A percentile compares a stretch with the other conserved stretches of the same genome.
phyloP scores from a whole-genome alignment of 2,888 invertebrate genomes.

The Leptopilina syphax region DNA sequence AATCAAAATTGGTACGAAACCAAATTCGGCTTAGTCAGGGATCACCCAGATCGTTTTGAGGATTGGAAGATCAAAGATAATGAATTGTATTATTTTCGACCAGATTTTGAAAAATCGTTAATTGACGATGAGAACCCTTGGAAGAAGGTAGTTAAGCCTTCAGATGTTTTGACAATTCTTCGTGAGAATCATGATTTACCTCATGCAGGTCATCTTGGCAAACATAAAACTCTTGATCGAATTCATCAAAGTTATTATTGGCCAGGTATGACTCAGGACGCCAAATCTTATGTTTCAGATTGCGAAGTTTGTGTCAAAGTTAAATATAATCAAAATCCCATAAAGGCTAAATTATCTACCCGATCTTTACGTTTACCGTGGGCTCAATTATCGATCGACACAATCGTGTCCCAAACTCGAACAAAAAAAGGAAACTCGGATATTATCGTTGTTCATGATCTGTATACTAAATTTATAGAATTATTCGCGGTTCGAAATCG shows the following conservation, averaged over 20 bases:
- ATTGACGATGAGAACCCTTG: conserved; percentile 4
- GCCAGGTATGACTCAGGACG: too few species aligned
- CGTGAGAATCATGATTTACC: conserved; percentile 42
- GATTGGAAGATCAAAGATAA: conserved; percentile 39
- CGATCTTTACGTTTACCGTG: too few species aligned
- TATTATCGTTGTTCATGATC: neutral
- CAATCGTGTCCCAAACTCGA: neutral
- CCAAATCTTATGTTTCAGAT: too few species aligned
- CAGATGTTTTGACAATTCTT: conserved; percentile 18
- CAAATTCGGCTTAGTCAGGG: conserved; percentile 31
- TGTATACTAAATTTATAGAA: too few species aligned
- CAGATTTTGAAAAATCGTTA: conserved; percentile 40
- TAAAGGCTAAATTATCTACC: too few species aligned
- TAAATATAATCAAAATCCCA: too few species aligned
- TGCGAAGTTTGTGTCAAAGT: too few species aligned
- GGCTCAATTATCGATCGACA: neutral
- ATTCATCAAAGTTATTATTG: too few species aligned
- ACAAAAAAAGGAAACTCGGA: neutral
- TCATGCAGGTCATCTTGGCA: conserved; percentile 29
- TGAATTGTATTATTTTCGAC: too few species aligned
- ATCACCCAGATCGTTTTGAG: neutral
- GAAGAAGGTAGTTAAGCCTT: conserved; percentile 30
- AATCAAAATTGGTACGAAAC: conserved; percentile 46
- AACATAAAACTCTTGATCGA: too few species aligned
- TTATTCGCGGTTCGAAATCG: too few species aligned